Conservation (phyloP, 2,113 vertebrate genomes). For the Bubo scandiacus region DNA sequence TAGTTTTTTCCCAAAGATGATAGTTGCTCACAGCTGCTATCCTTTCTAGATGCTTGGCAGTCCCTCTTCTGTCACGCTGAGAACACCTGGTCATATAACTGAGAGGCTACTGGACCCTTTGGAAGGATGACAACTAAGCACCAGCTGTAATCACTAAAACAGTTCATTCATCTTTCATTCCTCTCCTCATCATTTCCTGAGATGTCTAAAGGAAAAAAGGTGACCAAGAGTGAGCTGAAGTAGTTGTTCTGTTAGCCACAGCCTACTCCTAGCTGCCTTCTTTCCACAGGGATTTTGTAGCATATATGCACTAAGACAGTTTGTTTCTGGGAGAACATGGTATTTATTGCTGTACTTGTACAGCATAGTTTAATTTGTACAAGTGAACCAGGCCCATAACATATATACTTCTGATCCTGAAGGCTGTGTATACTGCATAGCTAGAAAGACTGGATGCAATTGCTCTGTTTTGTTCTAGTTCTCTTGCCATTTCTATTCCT, state of each 20-base stretch:
- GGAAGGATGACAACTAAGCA: background rate
- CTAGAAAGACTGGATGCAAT: background rate
- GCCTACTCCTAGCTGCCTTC: background rate
- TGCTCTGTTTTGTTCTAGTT: background rate
- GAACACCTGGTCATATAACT: background rate
- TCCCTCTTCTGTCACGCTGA: background rate
- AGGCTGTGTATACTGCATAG: background rate
- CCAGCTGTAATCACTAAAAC: background rate
- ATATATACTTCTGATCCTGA: background rate
- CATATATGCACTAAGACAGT: background rate
- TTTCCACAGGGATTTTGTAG: background rate
- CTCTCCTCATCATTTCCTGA: background rate
- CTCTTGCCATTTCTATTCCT: background rate
- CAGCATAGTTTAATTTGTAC: background rate
- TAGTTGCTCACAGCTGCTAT: background rate
- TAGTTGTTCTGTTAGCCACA: background rate
- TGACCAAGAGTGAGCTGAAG: background rate
- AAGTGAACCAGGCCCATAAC: background rate
- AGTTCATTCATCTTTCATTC: background rate
- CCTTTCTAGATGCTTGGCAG: slow-evolving; percentile 1
- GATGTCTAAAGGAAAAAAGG: background rate
- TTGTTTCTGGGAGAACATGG: background rate
- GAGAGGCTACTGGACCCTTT: background rate
- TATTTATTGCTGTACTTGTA: background rate
- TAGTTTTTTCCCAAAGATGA: background rate